Evolutionary conservation across 2,113 vertebrate genomes (phyloP).

Genomic region (Vidua macroura): DNA sequence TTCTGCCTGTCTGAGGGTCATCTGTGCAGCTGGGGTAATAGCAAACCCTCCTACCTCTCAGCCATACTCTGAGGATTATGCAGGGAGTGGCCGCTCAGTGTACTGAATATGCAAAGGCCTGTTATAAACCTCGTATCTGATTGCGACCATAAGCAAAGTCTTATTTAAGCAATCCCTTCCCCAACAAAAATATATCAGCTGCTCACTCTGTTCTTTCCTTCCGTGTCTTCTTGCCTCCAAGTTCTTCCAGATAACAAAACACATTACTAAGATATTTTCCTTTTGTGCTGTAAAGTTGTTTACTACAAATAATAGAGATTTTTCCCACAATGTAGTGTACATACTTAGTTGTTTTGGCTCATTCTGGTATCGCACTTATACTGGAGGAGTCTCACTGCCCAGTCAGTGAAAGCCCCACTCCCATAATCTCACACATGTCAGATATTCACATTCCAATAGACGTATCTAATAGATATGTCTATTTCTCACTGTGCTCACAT

Average conservation of each 20-base stretch:
- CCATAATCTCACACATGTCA: fast-evolving
- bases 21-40: not conserved
- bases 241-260: not conserved
- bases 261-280: not conserved
- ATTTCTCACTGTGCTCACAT: not conserved
- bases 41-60: not conserved
- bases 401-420: not conserved
- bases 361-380: not conserved
- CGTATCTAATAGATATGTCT: not conserved
- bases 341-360: not conserved
- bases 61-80: not conserved
- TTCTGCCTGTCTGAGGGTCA: not conserved
- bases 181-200: not conserved
- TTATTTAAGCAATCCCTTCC: constrained; percentile 17
- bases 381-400: not conserved
- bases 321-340: not conserved
- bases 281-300: not conserved
- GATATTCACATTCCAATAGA: not conserved
- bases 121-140: not conserved
- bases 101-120: constrained; percentile 32
- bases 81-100: not conserved
- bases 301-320: not conserved
- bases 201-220: not conserved
- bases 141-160: not conserved
- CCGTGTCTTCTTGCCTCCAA: not conserved